Percentiles rank a stretch among this genome's conserved stretches.
Conservation (phyloP, 1,140 invertebrate genomes). For the Drosophila oshimai region DNA sequence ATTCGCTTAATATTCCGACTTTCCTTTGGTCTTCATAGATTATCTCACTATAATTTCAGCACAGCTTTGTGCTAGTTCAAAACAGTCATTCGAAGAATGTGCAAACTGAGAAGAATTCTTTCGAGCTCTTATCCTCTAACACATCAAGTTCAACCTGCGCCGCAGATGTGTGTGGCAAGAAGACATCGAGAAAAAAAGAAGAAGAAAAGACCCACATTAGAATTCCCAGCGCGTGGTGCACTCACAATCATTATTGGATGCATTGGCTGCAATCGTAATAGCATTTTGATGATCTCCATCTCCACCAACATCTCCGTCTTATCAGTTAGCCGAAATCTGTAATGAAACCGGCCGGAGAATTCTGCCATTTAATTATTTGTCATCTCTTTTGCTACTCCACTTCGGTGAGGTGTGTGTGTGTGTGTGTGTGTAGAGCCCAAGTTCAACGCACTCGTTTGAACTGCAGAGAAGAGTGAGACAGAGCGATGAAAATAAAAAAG, state of each 20-base stretch:
- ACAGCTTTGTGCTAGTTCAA: conserved; percentile 34
- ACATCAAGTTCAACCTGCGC: conserved; percentile 31
- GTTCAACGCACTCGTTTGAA: conserved; percentile 77
- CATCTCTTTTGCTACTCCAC: conserved; percentile 73
- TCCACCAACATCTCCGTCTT: conserved; percentile 31
- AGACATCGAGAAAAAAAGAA: neutral
- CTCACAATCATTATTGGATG: conserved; percentile 10
- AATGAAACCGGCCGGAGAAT: conserved; percentile 64
- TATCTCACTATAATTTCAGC: conserved; percentile 30
- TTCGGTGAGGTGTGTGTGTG: conserved; percentile 36
- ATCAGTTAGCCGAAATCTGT: conserved; percentile 73
- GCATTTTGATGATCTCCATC: conserved; percentile 67
- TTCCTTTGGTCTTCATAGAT: conserved; percentile 19
- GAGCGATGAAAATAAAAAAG: neutral
- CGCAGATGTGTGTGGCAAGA: neutral
- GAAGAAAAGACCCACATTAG: conserved; percentile 19
- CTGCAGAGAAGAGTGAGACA: conserved; percentile 50
- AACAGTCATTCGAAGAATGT: conserved; percentile 30
- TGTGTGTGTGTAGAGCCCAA: conserved; percentile 38
- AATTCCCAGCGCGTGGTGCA: conserved; percentile 21
- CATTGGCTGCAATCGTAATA: conserved; percentile 52
- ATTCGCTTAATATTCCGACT: conserved; percentile 17
- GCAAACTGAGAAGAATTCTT: conserved; percentile 27
- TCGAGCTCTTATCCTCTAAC: conserved; percentile 27
- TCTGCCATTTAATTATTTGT: conserved; percentile 59